Percentiles rank a stretch among this genome's conserved stretches.
phyloP scores from a whole-genome alignment of 2,797 vertebrate species.

The Tachyglossus aculeatus region DNA sequence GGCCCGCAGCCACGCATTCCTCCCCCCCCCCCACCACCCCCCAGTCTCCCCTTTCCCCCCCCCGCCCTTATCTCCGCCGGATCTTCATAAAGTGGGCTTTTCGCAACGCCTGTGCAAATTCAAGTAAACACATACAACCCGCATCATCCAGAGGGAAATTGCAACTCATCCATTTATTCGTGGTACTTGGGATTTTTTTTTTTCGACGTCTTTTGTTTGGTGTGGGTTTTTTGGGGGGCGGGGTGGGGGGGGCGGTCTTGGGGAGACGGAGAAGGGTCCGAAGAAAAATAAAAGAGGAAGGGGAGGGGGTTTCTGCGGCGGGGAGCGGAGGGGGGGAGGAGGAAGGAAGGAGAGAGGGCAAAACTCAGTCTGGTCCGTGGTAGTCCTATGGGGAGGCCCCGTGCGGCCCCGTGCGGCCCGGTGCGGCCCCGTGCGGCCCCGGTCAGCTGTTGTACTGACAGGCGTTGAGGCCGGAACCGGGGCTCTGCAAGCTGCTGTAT shows the following conservation, averaged over 20 bases:
- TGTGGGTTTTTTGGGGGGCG: neutral
- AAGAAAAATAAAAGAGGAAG: conserved; percentile 19
- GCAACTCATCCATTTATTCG: conserved; percentile 88
- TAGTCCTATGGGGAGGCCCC: conserved; percentile 34
- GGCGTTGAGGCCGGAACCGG: conserved; percentile 91
- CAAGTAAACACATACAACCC: conserved; percentile 87
- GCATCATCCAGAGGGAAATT: conserved; percentile 88
- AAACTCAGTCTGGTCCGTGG: conserved; percentile 10
- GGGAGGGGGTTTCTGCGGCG: neutral
- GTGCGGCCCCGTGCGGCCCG: conserved; percentile 8
- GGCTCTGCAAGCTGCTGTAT: conserved; percentile 93
- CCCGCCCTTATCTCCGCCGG: neutral
- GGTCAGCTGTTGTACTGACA: conserved; percentile 99
- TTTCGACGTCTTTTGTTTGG: conserved; percentile 24
- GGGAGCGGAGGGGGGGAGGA: conserved; percentile 28
- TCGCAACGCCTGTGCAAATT: conserved; percentile 83
- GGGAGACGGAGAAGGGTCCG: conserved; percentile 28
- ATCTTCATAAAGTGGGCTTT: conserved; percentile 70
- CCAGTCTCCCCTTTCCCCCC: conserved; percentile 3
- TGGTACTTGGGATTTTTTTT: conserved; percentile 30
- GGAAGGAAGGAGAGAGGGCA: conserved; percentile 10
- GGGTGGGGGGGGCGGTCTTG: conserved; percentile 44
- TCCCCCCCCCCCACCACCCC: conserved; percentile 63
- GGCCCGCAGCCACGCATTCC: conserved; percentile 25
- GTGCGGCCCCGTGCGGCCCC: conserved; percentile 25